Evolutionary conservation across 1,140 invertebrate genomes (phyloP).

Genomic region (Marisa cornuarietis): DNA sequence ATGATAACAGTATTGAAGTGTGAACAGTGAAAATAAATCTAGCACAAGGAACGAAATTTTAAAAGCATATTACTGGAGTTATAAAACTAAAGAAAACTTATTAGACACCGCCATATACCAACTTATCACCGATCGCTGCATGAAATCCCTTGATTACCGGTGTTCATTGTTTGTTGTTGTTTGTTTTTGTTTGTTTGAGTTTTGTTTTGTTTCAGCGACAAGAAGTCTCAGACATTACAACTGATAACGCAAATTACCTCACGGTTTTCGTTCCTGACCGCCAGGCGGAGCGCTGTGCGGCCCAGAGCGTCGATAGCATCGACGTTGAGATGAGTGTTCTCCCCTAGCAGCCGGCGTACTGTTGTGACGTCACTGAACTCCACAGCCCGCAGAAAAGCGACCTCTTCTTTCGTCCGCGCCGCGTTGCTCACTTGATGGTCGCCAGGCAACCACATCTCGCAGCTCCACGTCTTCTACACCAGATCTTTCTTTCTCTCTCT

Average conservation of each 20-base stretch:
- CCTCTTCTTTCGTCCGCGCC: conserved; percentile 23
- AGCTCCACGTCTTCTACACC: too few species aligned
- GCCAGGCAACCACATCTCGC: conserved; percentile 7
- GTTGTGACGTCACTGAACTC: conserved; percentile 45
- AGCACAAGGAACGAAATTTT: background rate
- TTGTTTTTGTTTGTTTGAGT: background rate
- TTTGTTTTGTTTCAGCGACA: too few species aligned
- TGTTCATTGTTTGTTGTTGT: background rate
- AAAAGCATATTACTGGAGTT: too few species aligned
- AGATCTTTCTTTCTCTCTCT: too few species aligned
- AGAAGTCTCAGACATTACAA: background rate
- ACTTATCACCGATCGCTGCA: background rate
- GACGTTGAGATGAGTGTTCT: conserved; percentile 45
- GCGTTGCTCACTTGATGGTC: conserved; percentile 7
- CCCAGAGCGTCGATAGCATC: conserved; percentile 47
- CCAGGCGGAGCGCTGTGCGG: conserved; percentile 46
- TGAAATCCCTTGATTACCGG: background rate
- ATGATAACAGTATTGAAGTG: too few species aligned
- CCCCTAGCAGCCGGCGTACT: conserved; percentile 38
- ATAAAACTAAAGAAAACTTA: too few species aligned
- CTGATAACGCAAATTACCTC: conserved; percentile 36
- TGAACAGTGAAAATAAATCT: too few species aligned
- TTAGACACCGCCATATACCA: background rate
- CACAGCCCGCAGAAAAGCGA: conserved; percentile 38
- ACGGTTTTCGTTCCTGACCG: conserved; percentile 53